A percentile compares a stretch with the other conserved stretches of the same genome.
phyloP scores from a whole-genome alignment of 1,140 invertebrate genomes.

The Brachionus angularis region DNA sequence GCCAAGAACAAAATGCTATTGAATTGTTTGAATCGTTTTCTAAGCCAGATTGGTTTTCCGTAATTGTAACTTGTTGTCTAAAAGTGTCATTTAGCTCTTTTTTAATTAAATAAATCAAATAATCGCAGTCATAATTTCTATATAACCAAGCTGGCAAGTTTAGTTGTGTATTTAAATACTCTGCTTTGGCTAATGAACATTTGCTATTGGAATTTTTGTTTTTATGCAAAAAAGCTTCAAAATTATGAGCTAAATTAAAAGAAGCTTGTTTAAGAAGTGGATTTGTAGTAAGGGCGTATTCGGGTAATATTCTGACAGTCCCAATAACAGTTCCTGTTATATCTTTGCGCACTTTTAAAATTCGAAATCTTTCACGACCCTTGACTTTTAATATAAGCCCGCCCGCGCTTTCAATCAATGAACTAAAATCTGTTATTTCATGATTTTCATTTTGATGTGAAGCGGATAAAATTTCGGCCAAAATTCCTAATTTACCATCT shows the following conservation, averaged over 20 bases:
- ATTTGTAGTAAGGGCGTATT: conserved; percentile 5
- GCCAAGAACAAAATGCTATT: conserved; percentile 24
- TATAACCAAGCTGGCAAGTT: conserved; percentile 30
- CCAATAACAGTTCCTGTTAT: not conserved
- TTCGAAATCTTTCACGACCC: conserved; percentile 26
- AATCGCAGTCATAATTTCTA: conserved; percentile 26
- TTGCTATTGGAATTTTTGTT: not conserved
- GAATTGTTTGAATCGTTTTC: too few species aligned
- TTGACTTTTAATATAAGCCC: conserved; percentile 25
- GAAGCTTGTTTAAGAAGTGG: not conserved
- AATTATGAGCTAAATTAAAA: not conserved
- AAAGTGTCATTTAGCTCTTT: conserved; percentile 35
- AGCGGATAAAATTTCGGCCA: conserved; percentile 35
- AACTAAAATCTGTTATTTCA: conserved; percentile 32
- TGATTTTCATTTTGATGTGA: conserved; percentile 13
- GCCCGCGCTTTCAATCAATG: conserved; percentile 20
- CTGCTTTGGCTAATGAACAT: conserved; percentile 5
- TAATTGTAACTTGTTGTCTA: not conserved
- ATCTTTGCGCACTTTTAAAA: conserved; percentile 13
- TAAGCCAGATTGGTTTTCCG: too few species aligned
- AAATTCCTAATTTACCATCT: conserved; percentile 19
- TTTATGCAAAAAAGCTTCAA: conserved; percentile 5
- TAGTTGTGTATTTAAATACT: conserved; percentile 12
- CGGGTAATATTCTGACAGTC: conserved; percentile 34
- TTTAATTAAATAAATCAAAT: conserved; percentile 37